Evolutionary conservation across 2,888 invertebrate species (phyloP), one percentile per base, ranked within the genome.

Genomic region (Augiades crinisus): DNA sequence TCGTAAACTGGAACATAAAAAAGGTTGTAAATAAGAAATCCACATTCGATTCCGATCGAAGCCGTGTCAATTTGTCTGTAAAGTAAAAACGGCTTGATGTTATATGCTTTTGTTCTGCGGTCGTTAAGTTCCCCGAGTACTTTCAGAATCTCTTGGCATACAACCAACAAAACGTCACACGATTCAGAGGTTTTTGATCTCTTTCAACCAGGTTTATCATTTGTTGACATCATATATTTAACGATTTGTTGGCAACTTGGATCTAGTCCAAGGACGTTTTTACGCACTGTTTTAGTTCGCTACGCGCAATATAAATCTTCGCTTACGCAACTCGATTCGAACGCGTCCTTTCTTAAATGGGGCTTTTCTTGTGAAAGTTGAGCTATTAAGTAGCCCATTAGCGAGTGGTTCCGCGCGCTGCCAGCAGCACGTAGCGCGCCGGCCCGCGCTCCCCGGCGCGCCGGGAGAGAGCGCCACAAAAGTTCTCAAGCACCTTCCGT

Each of bases 401-500:
- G 3, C 10, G 24, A 27, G n/a, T 27, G 1, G 27, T n/a, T 10
- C 10, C 10, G 10, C 4, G 22, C 22, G 5, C 1, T 3, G 10
- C n/a, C 10, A 27, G 27, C 5, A 4, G 27, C 22, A 22, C n/a
- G 3, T 27, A 27, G 10, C 27, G 10, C 27, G 10, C 7, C 27
- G 4, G 27, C 8, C 27, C 3, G 27, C 10, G 27, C 10, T 27
- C n/a, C 8, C 27, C 27, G 10, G 10, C 3, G 19, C 3, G 3
- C 27, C 27, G 27, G 10, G 27, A 10, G n/a, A n/a, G 10, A 14
- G 16, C 27, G 17, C 41, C 21, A 27, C 41, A 27, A 16, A 41
- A 41, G 27, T 41, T 41, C 17, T 41, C 10, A 41, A 43, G 43
- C 27, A 19, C 43, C 43, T 17, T 12, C 19, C 43, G 30, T 43